Evolutionary conservation across 2,113 vertebrate genomes (phyloP).

Genomic region (Passerina amoena): DNA sequence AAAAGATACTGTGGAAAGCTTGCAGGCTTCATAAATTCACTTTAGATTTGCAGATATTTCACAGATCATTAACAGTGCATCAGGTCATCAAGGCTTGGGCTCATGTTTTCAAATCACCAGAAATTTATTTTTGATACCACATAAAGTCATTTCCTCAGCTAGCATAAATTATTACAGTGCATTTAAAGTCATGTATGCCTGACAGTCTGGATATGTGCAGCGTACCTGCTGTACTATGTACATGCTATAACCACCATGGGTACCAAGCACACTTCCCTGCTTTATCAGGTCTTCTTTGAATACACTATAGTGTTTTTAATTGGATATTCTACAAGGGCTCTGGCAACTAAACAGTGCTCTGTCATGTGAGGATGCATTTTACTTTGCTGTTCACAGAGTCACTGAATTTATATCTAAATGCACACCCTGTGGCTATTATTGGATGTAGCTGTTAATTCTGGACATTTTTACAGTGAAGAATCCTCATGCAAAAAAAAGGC

Average conservation of each 20-base stretch:
- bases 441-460: neutral
- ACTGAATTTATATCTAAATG: neutral
- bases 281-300: neutral
- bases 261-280: fast-evolving
- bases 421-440: neutral
- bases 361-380: neutral
- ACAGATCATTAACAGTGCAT: neutral
- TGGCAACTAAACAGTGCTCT: neutral
- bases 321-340: neutral
- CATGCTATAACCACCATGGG: neutral
- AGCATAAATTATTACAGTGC: neutral
- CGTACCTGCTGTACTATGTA: fast-evolving
- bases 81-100: neutral
- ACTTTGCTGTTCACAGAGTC: neutral
- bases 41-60: neutral
- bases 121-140: neutral
- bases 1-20: neutral
- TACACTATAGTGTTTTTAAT: neutral
- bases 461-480: neutral
- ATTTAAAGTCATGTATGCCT: neutral
- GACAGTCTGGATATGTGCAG: neutral
- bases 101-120: neutral
- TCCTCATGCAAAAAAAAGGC: neutral
- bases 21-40: neutral
- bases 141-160: neutral